Evolutionary conservation across 2,797 vertebrate genomes (phyloP).

Genomic region (Lates japonicus): DNA sequence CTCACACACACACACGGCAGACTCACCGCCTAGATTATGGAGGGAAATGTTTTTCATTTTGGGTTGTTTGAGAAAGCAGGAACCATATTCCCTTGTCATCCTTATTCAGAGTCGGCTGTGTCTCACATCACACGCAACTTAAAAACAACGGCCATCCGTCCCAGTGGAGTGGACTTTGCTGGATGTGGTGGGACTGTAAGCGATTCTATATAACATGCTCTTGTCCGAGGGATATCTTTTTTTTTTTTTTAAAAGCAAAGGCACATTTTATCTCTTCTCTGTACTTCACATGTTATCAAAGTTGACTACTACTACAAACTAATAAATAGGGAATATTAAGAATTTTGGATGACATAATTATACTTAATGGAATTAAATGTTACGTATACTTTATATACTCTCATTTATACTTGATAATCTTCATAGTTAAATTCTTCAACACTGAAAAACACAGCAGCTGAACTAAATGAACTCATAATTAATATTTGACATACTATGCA

Average conservation of each 20-base stretch:
- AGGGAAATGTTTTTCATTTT: constrained; percentile 75
- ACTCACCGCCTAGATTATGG: constrained; percentile 50
- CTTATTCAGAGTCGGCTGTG: constrained; percentile 30
- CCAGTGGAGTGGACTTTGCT: constrained; percentile 20
- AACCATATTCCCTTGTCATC: constrained; percentile 55
- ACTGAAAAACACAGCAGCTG: neutral
- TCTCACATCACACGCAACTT: constrained; percentile 41
- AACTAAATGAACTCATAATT: neutral
- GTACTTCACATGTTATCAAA: neutral
- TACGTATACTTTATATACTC: neutral
- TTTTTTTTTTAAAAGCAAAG: neutral
- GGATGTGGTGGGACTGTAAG: neutral
- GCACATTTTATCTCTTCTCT: neutral
- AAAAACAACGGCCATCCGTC: constrained; percentile 17
- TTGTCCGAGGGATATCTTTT: neutral
- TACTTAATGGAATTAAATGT: neutral
- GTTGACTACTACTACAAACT: neutral
- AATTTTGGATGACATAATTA: neutral
- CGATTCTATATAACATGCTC: neutral
- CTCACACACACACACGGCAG: constrained; percentile 23
- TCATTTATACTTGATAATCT: neutral
- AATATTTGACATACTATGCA: neutral
- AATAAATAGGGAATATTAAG: neutral
- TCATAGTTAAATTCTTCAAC: neutral
- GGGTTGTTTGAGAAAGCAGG: constrained; percentile 64